These are phyloP conservation scores for Gyps fulvus DNA, from an alignment of 2,113 vertebrate genomes.

Conservation along the genomic window DNA sequence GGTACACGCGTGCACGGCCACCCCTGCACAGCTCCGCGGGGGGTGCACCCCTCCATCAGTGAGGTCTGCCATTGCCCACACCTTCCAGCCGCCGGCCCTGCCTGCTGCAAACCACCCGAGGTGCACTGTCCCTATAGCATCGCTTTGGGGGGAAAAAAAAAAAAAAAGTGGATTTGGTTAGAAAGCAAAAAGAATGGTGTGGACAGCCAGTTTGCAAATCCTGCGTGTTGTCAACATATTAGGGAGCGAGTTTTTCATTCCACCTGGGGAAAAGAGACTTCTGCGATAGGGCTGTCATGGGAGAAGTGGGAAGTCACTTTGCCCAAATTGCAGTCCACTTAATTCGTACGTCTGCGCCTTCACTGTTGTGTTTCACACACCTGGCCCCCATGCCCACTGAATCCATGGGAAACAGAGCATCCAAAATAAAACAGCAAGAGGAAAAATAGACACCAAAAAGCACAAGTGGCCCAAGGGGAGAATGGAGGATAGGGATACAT, in stretches of 20 bases:
- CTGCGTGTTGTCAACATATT: neutral
- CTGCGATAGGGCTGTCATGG: neutral
- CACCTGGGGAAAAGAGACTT: neutral
- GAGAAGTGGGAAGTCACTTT: neutral
- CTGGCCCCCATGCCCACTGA: neutral
- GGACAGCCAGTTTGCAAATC: neutral
- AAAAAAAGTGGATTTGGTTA: neutral
- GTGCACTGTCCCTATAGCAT: neutral
- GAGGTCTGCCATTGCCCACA: neutral
- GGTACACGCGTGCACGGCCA: neutral
- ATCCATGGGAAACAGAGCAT: neutral
- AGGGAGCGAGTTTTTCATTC: neutral
- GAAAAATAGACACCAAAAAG: neutral
- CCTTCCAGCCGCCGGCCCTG: neutral
- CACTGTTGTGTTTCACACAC: neutral
- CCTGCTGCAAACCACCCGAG: fast-evolving
- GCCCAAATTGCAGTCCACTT: neutral
- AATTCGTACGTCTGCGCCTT: neutral
- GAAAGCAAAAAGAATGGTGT: neutral
- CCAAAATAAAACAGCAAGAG: neutral
- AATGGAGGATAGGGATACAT: fast-evolving
- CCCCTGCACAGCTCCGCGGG: neutral
- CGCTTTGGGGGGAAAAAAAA: fast-evolving
- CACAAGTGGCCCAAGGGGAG: neutral
- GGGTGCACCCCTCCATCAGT: neutral